Conservation (phyloP, 2,888 invertebrate species). For the Acleris sparsana region DNA sequence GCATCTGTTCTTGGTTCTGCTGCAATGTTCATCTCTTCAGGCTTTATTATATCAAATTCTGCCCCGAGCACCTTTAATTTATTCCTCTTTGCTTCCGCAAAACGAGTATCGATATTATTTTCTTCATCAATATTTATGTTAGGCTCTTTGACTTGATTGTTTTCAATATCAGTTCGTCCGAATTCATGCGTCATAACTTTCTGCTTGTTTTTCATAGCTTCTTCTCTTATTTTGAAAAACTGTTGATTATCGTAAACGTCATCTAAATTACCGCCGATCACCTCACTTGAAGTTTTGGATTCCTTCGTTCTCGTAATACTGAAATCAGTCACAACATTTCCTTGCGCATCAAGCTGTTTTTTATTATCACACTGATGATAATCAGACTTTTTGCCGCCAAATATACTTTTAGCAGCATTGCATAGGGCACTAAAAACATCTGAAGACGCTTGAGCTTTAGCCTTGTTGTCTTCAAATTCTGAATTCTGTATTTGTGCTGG, state of each 20-base stretch:
- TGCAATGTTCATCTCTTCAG: conserved; percentile 35
- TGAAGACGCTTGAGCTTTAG: conserved; percentile 51
- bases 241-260: conserved; percentile 57
- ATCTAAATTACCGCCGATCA: conserved; percentile 64
- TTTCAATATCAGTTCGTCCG: conserved; percentile 63
- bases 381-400: conserved; percentile 55
- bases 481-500: conserved; percentile 38
- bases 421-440: conserved; percentile 67
- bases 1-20: conserved; percentile 68
- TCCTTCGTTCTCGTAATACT: conserved; percentile 44
- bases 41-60: conserved; percentile 53
- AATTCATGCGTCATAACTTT: conserved; percentile 81
- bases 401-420: conserved; percentile 68
- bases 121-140: conserved; percentile 58
- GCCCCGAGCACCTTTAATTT: conserved; percentile 65
- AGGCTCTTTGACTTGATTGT: conserved; percentile 53
- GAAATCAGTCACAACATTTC: conserved; percentile 57
- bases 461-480: conserved; percentile 47
- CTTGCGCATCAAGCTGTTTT: conserved; percentile 65
- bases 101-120: conserved; percentile 60
- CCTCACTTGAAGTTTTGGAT: conserved; percentile 60
- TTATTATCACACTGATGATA: conserved; percentile 61
- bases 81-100: conserved; percentile 65
- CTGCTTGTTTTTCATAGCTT: conserved; percentile 74
- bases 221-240: conserved; percentile 68